Evolutionary conservation across 35 echinoderm and acorn worm genomes (phyloP), one percentile per base, ranked within the genome.

Genomic region (Chiridota heheva): DNA sequence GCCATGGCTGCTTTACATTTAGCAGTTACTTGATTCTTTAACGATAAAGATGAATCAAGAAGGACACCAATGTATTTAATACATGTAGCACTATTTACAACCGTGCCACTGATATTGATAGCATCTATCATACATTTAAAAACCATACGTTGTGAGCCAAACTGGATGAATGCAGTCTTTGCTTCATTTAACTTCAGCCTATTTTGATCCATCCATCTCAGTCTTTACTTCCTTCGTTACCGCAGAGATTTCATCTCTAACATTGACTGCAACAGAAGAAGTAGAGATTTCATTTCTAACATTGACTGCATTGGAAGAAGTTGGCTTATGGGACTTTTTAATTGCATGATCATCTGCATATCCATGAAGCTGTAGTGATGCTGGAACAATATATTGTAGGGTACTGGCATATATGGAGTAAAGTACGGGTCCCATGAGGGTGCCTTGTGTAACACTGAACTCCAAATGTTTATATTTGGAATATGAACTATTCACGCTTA

Each of bases 281-380:
- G 1, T 56, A 18, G 58, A 60, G 32, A 60, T 60, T 7, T 60
- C 58, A 60, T 60, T 60, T 7, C 4, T 60, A 30, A 60, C 58
- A 27, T 6, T 60, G 7, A 13, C 18, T 60, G 58, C 58, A 7
- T 60, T 30, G 7, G 25, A 22, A 6, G 32, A 12, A 6, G 58
- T 3, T 60, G 58, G 58, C 18, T 60, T 60, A 60, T 13, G 58
- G 5, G 7, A 12, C 18, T 60, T 22, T 60, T 60, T 60, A 60
- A 60, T 60, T 12, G 58, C 58, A 60, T 60, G 58, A 18, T 3
- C 58, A 60, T 60, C 58, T 6, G 58, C 58, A 60, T 60, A 60
- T 6, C 58, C 58, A 60, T 60, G 58, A 27, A 60, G 18, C 32
- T 60, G 58, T 22, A 60, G 32, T 60, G 58, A 60, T 27, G 7